Evolutionary conservation across 1,140 invertebrate species (phyloP).

Genomic region (Stenopsyche tienmushanensis): DNA sequence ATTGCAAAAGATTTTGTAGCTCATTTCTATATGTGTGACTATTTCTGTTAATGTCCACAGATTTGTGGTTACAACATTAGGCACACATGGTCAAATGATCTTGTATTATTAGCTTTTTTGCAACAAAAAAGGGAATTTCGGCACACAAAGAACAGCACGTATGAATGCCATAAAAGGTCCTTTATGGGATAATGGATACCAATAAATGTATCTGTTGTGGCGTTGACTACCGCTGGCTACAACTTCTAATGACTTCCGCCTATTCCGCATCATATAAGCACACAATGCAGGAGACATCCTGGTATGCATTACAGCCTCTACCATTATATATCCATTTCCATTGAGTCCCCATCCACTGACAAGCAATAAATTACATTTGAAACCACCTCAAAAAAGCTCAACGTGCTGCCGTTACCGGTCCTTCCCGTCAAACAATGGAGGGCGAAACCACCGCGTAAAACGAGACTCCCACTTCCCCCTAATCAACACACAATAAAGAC

Average conservation of each 20-base stretch:
- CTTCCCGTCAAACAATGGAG: conserved; percentile 3
- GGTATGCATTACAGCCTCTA: conserved; percentile 7
- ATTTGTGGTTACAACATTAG: too few relatives aligned
- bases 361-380: conserved; percentile 21
- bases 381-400: not conserved
- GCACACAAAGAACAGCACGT: too few relatives aligned
- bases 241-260: conserved; percentile 19
- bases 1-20: too few relatives aligned
- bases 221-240: not conserved
- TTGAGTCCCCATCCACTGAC: conserved; percentile 10
- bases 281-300: not conserved
- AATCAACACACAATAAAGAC: too few relatives aligned
- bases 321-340: conserved; percentile 24
- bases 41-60: too few relatives aligned
- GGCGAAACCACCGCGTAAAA: not conserved
- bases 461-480: not conserved
- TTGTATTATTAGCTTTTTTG: too few relatives aligned
- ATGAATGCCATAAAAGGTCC: too few relatives aligned
- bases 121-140: too few relatives aligned
- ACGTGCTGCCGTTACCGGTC: not conserved
- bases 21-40: too few relatives aligned
- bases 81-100: too few relatives aligned
- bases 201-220: too few relatives aligned
- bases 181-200: too few relatives aligned
- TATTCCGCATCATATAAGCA: conserved; percentile 1